Evolutionary conservation across 2,888 invertebrate species (phyloP).

Genomic region (Ganaspis brasiliensis): DNA sequence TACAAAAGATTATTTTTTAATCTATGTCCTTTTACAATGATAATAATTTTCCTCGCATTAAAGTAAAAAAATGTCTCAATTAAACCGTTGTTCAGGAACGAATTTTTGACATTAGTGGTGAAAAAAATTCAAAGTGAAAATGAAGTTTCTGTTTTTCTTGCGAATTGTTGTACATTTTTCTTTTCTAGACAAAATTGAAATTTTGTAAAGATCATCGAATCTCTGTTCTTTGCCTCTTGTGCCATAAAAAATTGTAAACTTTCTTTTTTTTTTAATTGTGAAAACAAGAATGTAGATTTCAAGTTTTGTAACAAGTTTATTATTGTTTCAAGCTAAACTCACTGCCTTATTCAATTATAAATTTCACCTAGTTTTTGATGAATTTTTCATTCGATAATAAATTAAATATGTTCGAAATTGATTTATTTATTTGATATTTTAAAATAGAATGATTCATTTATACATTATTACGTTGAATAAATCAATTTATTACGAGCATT

Average conservation of each 20-base stretch:
- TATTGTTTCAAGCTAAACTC: slow-evolving; percentile 31
- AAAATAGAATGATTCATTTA: no score
- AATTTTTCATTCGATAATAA: neutral
- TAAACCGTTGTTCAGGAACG: neutral
- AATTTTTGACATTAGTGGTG: slow-evolving; percentile 6
- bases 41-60: slow-evolving; percentile 3
- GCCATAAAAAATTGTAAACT: slow-evolving; percentile 36
- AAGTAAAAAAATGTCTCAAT: neutral
- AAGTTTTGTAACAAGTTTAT: slow-evolving; percentile 7
- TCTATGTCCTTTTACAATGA: slow-evolving; percentile 30
- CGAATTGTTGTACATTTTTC: slow-evolving; percentile 25
- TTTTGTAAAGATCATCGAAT: slow-evolving; percentile 2
- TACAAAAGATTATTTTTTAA: slow-evolving; percentile 36
- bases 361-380: neutral
- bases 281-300: slow-evolving; percentile 15
- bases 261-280: slow-evolving; percentile 13
- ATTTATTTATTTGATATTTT: no score
- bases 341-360: slow-evolving; percentile 26
- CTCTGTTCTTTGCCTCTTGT: slow-evolving; percentile 10
- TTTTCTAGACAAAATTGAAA: neutral
- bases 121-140: neutral
- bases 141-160: neutral
- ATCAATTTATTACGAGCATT: no score
- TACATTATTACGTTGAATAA: no score
- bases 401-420: no score